These are phyloP conservation scores for Strix uralensis DNA, from an alignment of 2,113 vertebrate species.

Conservation along the genomic window DNA sequence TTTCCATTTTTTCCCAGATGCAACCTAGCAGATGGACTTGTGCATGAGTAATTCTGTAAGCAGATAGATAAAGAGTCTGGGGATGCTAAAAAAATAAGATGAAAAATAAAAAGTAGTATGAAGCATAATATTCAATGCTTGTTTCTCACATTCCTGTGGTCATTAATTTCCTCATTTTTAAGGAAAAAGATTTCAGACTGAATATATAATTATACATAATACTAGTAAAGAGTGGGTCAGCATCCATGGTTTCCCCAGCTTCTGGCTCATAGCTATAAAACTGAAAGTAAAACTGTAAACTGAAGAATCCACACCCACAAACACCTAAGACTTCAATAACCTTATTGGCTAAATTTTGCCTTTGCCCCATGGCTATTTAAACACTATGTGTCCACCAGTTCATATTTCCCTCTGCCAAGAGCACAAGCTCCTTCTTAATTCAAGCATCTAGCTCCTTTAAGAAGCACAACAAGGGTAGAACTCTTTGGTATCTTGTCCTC, in stretches of 20 bases:
- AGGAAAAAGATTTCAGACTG: background rate
- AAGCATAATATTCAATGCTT: background rate
- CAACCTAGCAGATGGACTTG: background rate
- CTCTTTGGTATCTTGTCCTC: background rate
- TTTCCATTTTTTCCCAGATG: background rate
- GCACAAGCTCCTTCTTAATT: background rate
- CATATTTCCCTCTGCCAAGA: background rate
- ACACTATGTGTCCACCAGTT: background rate
- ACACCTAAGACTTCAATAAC: background rate
- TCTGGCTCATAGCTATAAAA: background rate
- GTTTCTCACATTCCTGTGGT: background rate
- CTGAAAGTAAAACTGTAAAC: background rate
- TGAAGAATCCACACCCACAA: background rate
- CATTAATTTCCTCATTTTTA: background rate
- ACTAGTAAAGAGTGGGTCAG: background rate
- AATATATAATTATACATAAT: background rate
- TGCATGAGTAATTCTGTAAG: background rate
- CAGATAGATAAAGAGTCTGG: background rate
- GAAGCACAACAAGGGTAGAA: background rate
- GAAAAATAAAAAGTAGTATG: background rate
- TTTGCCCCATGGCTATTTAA: background rate
- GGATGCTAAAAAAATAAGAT: background rate
- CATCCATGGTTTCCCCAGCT: background rate
- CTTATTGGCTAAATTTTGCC: background rate
- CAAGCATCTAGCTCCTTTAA: background rate